A percentile compares a stretch with the other conserved stretches of the same genome.
Evolutionary conservation across 2,113 vertebrate genomes (phyloP).

Genomic region (Danionella cerebrum): DNA sequence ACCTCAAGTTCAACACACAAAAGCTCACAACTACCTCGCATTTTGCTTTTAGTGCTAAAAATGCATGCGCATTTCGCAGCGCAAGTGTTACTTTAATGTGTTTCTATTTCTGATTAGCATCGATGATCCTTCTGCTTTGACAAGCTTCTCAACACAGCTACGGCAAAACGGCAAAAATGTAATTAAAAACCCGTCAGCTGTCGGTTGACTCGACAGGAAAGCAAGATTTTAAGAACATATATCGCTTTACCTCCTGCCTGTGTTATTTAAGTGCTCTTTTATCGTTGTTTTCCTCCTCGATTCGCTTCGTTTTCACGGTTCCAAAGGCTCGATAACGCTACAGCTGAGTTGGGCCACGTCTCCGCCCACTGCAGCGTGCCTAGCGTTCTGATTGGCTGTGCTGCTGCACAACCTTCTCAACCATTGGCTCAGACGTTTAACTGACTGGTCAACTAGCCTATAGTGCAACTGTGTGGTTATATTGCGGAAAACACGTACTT

Average conservation of each 20-base stretch:
- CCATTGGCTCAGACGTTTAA: slow-evolving; percentile 32
- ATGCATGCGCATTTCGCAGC: no score
- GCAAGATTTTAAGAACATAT: no score
- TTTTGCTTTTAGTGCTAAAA: no score
- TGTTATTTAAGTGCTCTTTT: not conserved
- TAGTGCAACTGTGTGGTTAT: not conserved
- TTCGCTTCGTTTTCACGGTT: slow-evolving; percentile 31
- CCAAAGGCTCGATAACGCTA: slow-evolving; percentile 43
- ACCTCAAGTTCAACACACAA: no score
- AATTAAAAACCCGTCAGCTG: not conserved
- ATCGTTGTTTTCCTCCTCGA: not conserved
- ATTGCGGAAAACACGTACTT: slow-evolving; percentile 23
- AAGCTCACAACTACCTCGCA: no score
- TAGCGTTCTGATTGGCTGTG: slow-evolving; percentile 45
- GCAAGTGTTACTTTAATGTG: not conserved
- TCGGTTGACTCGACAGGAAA: not conserved
- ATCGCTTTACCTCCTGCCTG: slow-evolving; percentile 58
- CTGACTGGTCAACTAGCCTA: slow-evolving; percentile 28
- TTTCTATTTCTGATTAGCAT: not conserved
- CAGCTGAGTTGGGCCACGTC: slow-evolving; percentile 39
- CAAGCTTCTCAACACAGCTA: slow-evolving; percentile 1
- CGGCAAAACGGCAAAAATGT: not conserved
- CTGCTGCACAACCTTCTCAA: fast-evolving
- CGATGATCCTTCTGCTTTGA: not conserved
- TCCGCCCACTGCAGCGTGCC: slow-evolving; percentile 39